Percentiles rank a stretch among this genome's conserved stretches.
Conservation (phyloP, 2,888 invertebrate genomes). For the Scaptomyza flava region DNA sequence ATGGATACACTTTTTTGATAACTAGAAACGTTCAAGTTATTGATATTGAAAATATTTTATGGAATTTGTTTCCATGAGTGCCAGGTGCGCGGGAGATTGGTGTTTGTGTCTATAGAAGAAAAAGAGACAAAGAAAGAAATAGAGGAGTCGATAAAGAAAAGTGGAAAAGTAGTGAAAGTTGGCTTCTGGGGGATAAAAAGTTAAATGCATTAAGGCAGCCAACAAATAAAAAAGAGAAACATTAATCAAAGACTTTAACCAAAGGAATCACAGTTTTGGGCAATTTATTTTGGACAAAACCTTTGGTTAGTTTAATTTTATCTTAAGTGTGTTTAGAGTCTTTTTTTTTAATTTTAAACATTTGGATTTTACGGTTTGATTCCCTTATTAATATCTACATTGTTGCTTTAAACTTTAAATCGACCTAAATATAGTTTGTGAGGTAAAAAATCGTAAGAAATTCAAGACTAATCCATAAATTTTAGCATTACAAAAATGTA, state of each 20-base stretch:
- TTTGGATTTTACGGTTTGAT: too few species aligned
- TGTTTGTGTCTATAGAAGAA: neutral
- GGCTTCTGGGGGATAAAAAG: constrained; percentile 3
- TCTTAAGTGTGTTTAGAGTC: neutral
- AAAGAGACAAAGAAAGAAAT: neutral
- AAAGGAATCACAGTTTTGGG: neutral
- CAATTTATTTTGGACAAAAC: neutral
- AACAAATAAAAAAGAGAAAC: neutral
- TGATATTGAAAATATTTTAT: constrained; percentile 71
- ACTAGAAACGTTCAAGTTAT: constrained; percentile 69
- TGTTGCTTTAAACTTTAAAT: too few species aligned
- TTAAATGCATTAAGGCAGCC: constrained; percentile 18
- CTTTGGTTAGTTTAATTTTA: neutral
- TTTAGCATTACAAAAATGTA: too few species aligned
- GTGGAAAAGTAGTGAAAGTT: constrained; percentile 5
- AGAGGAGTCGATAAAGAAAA: neutral
- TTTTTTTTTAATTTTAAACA: too few species aligned
- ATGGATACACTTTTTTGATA: constrained; percentile 76
- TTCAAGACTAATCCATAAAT: too few species aligned
- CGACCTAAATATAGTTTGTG: too few species aligned
- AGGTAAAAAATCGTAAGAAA: too few species aligned
- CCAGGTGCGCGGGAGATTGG: neutral
- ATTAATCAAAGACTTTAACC: neutral
- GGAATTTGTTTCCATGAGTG: constrained; percentile 35
- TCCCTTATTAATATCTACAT: too few species aligned